Conservation (phyloP, 2,113 vertebrate genomes). For the Hypanus sabinus region DNA sequence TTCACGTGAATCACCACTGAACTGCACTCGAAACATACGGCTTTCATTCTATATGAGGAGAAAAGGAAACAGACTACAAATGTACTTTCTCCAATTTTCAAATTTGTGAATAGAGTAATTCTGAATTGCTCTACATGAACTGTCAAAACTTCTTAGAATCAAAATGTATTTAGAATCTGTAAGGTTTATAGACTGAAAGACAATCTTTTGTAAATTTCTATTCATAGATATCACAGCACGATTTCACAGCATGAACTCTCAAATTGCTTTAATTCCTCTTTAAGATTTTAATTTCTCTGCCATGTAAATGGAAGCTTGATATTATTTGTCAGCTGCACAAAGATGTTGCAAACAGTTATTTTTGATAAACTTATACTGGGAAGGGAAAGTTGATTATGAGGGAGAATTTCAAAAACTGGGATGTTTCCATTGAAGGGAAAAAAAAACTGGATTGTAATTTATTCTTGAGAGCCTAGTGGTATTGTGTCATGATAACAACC, state of each 20-base stretch:
- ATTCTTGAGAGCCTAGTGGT: too few species aligned
- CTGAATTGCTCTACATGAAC: not conserved
- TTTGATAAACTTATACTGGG: not conserved
- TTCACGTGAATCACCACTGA: slow-evolving; percentile 61
- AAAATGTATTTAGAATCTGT: not conserved
- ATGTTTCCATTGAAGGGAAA: not conserved
- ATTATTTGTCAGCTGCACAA: not conserved
- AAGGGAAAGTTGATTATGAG: not conserved
- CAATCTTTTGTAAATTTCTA: not conserved
- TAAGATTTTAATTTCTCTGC: not conserved
- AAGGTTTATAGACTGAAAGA: not conserved
- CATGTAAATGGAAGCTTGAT: not conserved
- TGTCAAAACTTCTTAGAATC: not conserved
- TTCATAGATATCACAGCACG: not conserved
- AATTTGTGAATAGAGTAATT: not conserved
- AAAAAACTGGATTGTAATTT: not conserved
- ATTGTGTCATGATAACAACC: too few species aligned
- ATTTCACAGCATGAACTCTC: too few species aligned
- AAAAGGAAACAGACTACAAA: not conserved
- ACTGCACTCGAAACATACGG: slow-evolving; percentile 81
- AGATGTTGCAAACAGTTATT: not conserved
- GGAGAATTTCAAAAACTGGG: not conserved
- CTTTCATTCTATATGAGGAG: slow-evolving; percentile 60
- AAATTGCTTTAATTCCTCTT: not conserved
- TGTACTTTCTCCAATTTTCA: not conserved